Evolutionary conservation across 2,113 vertebrate species (phyloP).

Genomic region (Marmota monax): DNA sequence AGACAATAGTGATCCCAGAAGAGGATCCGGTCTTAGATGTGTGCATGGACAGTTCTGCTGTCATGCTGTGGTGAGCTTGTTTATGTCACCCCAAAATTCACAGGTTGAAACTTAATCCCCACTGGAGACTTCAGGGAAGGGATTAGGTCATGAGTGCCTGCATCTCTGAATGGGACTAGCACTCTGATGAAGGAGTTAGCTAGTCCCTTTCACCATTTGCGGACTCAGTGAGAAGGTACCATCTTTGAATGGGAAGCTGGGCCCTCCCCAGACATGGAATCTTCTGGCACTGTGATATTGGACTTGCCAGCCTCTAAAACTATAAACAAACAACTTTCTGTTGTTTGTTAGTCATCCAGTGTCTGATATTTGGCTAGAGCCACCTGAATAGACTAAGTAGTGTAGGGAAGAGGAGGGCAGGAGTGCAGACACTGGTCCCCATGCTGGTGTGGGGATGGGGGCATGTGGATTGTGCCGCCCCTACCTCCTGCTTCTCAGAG

Average conservation of each 20-base stretch:
- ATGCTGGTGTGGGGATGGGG: fast-evolving
- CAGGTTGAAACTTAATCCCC: background rate
- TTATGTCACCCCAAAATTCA: background rate
- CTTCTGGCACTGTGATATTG: background rate
- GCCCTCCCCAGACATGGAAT: background rate
- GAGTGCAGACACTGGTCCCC: fast-evolving
- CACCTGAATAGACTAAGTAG: background rate
- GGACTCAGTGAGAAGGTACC: too few species aligned
- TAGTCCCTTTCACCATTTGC: too few species aligned
- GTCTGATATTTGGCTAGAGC: background rate
- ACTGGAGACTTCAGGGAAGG: too few species aligned
- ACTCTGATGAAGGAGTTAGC: background rate
- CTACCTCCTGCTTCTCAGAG: background rate
- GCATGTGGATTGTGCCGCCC: fast-evolving
- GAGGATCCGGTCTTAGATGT: fast-evolving
- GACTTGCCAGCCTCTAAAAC: background rate
- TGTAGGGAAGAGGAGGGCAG: fast-evolving
- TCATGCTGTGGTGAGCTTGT: background rate
- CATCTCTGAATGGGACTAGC: background rate
- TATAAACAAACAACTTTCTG: background rate
- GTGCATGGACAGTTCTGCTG: fast-evolving
- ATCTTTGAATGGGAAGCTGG: fast-evolving
- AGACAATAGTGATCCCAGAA: background rate
- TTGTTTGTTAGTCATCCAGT: too few species aligned
- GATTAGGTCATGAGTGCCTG: background rate